These are phyloP conservation scores for Aleiodes alternator DNA, from an alignment of 2,888 invertebrate species.

Conservation along the genomic window DNA sequence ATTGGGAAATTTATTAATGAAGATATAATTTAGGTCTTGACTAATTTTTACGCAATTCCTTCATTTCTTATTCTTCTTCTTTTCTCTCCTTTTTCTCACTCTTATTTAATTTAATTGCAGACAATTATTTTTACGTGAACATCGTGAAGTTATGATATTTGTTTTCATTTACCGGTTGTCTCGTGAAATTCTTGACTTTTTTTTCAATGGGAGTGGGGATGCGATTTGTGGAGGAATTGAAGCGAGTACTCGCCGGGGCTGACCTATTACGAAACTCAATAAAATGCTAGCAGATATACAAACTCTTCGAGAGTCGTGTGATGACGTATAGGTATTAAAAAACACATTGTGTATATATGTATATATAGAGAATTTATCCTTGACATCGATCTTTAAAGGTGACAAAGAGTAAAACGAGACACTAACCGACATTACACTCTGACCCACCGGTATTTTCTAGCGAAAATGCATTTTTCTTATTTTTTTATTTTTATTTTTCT, in stretches of 20 bases:
- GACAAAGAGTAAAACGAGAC: slow-evolving; percentile 55
- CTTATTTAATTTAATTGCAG: slow-evolving; percentile 10
- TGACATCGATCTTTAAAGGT: slow-evolving; percentile 69
- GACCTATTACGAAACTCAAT: slow-evolving; percentile 71
- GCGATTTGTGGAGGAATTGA: slow-evolving; percentile 32
- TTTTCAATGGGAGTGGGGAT: not conserved
- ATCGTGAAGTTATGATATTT: slow-evolving; percentile 29
- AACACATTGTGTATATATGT: slow-evolving; percentile 1
- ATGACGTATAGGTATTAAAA: slow-evolving; percentile 11
- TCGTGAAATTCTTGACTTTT: not conserved
- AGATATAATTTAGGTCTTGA: slow-evolving; percentile 14
- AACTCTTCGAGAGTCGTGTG: slow-evolving; percentile 29
- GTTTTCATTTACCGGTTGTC: slow-evolving; percentile 10
- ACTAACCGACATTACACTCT: not conserved
- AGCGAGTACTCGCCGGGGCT: slow-evolving; percentile 50
- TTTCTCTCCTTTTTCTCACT: no score
- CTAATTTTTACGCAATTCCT: slow-evolving; percentile 34
- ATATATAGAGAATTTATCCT: slow-evolving; percentile 61
- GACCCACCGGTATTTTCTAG: not conserved
- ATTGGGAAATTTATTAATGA: slow-evolving; percentile 16
- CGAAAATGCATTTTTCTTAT: not conserved
- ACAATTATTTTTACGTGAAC: slow-evolving; percentile 7
- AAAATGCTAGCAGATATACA: slow-evolving; percentile 61
- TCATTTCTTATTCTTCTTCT: slow-evolving; percentile 26
- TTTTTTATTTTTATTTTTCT: slow-evolving; percentile 10